Percentiles rank a stretch among this genome's conserved stretches.
Conservation (phyloP, 2,888 invertebrate species). For the Rosalia funebris region DNA sequence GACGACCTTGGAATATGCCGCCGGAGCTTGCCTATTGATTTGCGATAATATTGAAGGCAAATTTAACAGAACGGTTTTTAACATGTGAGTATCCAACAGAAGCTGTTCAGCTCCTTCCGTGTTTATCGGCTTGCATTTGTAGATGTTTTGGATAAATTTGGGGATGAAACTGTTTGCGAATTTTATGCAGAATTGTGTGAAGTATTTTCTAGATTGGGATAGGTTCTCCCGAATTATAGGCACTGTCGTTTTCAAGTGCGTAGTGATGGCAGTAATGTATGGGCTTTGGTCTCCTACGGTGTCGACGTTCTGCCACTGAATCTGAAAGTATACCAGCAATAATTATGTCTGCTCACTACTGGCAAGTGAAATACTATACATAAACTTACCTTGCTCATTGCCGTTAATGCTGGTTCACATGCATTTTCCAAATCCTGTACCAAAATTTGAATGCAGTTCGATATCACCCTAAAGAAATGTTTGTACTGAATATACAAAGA, state of each 20-base stretch:
- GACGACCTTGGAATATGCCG: constrained; percentile 82
- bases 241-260: constrained; percentile 85
- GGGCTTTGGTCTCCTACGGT: constrained; percentile 97
- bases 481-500: constrained; percentile 1
- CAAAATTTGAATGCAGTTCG: constrained; percentile 88
- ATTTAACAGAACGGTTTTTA: constrained; percentile 93
- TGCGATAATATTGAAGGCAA: constrained; percentile 93
- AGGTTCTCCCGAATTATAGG: constrained; percentile 91
- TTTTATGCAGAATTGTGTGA: constrained; percentile 96
- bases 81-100: constrained; percentile 90
- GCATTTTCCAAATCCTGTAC: constrained; percentile 94
- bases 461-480: constrained; percentile 71
- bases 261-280: constrained; percentile 90
- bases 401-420: constrained; percentile 91
- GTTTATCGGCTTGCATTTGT: constrained; percentile 89
- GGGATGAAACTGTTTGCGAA: constrained; percentile 96
- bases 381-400: constrained; percentile 84
- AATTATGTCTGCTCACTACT: background rate
- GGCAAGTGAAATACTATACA: background rate
- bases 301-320: constrained; percentile 92
- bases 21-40: constrained; percentile 88
- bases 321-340: constrained; percentile 61
- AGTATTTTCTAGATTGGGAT: constrained; percentile 93
- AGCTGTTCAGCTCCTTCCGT: constrained; percentile 95
- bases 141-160: constrained; percentile 90